These are phyloP conservation scores for Onychomys leucogaster DNA, from an alignment of 2,797 vertebrate genomes.

Conservation along the genomic window DNA sequence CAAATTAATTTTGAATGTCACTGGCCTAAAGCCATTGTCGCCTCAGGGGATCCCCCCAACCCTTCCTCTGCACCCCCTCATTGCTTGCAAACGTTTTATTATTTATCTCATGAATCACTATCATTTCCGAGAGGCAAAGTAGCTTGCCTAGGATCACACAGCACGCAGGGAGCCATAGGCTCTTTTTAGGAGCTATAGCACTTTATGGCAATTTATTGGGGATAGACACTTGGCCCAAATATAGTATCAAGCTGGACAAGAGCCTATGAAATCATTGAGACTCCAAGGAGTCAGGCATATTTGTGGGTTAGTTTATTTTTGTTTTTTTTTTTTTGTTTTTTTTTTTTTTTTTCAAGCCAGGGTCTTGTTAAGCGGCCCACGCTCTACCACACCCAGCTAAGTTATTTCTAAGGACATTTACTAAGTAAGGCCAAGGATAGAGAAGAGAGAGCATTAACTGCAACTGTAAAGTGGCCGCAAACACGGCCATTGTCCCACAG, in stretches of 20 bases:
- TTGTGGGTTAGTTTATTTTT: background rate
- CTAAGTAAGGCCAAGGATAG: background rate
- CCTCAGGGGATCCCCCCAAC: background rate
- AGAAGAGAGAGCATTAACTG: background rate
- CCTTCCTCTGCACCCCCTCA: background rate
- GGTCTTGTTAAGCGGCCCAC: background rate
- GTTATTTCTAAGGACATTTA: background rate
- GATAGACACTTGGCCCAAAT: background rate
- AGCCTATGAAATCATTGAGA: background rate
- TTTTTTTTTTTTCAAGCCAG: background rate
- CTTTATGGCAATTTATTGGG: background rate
- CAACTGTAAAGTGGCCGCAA: background rate
- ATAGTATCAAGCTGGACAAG: background rate
- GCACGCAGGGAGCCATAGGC: background rate
- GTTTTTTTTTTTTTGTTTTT: background rate
- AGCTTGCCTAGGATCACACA: background rate
- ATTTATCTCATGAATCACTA: background rate
- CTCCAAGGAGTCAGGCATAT: background rate
- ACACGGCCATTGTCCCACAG: rapidly evolving
- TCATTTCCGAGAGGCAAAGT: background rate
- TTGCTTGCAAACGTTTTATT: background rate
- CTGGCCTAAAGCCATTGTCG: background rate
- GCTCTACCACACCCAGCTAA: background rate
- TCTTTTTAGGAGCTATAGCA: background rate
- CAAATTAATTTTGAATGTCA: background rate